A percentile compares a stretch with the other conserved stretches of the same genome.
Conservation (phyloP, 2,113 vertebrate species). For the Cisticola juncidis region DNA sequence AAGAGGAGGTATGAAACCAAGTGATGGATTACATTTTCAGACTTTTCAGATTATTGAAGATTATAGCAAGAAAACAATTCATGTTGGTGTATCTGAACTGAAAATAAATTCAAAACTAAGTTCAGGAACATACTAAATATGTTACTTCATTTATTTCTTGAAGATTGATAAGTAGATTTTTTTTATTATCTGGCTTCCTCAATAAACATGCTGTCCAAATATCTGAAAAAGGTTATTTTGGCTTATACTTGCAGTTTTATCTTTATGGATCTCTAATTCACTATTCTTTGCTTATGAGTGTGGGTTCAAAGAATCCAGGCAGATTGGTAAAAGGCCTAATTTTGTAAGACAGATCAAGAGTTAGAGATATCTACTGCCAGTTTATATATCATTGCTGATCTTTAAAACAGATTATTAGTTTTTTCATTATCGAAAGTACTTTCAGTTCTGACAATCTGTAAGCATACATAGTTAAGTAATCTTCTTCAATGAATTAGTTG, state of each 20-base stretch:
- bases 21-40: background rate
- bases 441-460: background rate
- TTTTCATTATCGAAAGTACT: background rate
- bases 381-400: background rate
- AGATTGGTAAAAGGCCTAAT: background rate
- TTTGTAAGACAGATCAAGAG: background rate
- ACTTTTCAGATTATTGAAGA: background rate
- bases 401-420: background rate
- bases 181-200: background rate
- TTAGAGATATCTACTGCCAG: background rate
- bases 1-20: background rate
- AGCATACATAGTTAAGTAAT: background rate
- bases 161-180: background rate
- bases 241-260: background rate
- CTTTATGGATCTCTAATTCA: background rate
- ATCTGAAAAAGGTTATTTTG: background rate
- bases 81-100: background rate
- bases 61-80: background rate
- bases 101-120: background rate
- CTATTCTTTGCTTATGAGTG: background rate
- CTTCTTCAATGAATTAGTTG: background rate
- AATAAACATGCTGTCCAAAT: background rate
- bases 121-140: background rate
- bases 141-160: background rate
- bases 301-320: background rate